These are phyloP conservation scores for Bimastos eiseni DNA, from an alignment of 2,888 invertebrate species.

Conservation along the genomic window DNA sequence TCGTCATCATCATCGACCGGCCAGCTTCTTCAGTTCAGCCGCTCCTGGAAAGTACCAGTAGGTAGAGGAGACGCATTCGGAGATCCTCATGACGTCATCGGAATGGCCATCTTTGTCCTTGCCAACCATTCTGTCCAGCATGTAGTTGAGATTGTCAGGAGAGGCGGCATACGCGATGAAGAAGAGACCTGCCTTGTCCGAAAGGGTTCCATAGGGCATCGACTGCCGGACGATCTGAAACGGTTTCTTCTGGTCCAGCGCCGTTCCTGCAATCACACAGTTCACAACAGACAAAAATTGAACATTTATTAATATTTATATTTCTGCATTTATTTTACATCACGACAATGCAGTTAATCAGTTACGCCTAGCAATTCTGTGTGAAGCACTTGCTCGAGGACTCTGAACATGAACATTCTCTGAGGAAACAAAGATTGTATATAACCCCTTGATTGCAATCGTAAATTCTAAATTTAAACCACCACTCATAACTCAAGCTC, in stretches of 20 bases:
- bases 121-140: conserved; percentile 62
- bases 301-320: too few relatives aligned
- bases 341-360: too few relatives aligned
- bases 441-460: too few relatives aligned
- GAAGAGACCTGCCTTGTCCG: conserved; percentile 58
- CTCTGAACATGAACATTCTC: too few relatives aligned
- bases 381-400: too few relatives aligned
- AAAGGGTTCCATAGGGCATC: conserved; percentile 59
- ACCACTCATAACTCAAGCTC: too few relatives aligned
- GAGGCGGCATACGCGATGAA: conserved; percentile 60
- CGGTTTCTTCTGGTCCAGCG: conserved; percentile 37
- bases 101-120: conserved; percentile 52
- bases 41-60: conserved; percentile 62
- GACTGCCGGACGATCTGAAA: conserved; percentile 61
- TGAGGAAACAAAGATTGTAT: too few relatives aligned
- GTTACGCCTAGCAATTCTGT: too few relatives aligned
- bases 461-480: too few relatives aligned
- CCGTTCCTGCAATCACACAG: conserved; percentile 17
- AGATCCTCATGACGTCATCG: conserved; percentile 60
- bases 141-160: conserved; percentile 58
- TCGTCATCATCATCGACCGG: conserved; percentile 16
- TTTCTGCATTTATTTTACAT: too few relatives aligned
- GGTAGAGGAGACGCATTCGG: conserved; percentile 56
- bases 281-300: not conserved
- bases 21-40: conserved; percentile 52